Percentiles rank a stretch among this genome's conserved stretches.
Conservation (phyloP, 2,797 vertebrate genomes). For the Amblyopsis hoosieri region DNA sequence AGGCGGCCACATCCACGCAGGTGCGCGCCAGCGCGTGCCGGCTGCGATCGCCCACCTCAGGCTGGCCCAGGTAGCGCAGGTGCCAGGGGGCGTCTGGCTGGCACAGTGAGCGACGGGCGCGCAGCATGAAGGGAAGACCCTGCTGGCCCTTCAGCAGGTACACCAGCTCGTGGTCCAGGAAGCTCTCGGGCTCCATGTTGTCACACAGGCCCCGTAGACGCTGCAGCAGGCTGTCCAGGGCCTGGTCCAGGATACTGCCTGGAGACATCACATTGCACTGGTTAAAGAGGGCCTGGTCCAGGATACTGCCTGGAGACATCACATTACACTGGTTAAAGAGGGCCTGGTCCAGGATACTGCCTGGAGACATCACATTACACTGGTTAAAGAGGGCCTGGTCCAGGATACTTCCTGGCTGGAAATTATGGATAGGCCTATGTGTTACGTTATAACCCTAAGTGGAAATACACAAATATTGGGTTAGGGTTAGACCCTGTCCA, state of each 20-base stretch:
- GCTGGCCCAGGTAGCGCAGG: conserved; percentile 93
- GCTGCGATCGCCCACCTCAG: conserved; percentile 95
- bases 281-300: conserved; percentile 86
- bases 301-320: conserved; percentile 83
- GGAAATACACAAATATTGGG: no score
- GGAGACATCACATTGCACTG: neutral
- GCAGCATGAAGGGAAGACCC: conserved; percentile 93
- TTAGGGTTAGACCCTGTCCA: no score
- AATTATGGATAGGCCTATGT: no score
- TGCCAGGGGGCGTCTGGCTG: conserved; percentile 89
- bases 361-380: no score
- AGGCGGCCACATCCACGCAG: conserved; percentile 94
- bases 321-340: no score
- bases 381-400: no score
- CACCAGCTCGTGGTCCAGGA: conserved; percentile 94
- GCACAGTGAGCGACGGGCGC: conserved; percentile 89
- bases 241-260: conserved; percentile 95
- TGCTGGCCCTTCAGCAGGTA: conserved; percentile 97
- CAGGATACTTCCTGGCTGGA: no score
- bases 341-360: no score
- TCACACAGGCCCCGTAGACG: conserved; percentile 94
- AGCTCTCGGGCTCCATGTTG: conserved; percentile 95
- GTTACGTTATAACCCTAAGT: no score
- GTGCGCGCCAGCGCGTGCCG: conserved; percentile 91
- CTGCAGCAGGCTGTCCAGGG: conserved; percentile 92